Evolutionary conservation across 1,140 invertebrate species (phyloP).

Genomic region (Orussus abietinus): DNA sequence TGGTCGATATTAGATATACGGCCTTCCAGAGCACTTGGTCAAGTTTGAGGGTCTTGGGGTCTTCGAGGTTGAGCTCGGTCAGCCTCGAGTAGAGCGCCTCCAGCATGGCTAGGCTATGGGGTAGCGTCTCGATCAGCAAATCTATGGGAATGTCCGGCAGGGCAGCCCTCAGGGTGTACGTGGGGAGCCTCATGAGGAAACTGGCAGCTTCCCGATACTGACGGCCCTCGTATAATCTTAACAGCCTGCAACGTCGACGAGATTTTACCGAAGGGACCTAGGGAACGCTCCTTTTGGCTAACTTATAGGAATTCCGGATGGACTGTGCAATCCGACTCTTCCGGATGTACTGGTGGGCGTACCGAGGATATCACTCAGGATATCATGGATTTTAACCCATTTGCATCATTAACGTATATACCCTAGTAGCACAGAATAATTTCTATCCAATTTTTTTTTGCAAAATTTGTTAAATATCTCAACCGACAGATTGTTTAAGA

Average conservation of each 20-base stretch:
- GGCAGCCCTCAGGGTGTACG: conserved; percentile 68
- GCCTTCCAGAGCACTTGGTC: conserved; percentile 41
- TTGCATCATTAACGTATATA: no score
- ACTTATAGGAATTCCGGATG: no score
- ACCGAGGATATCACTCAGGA: no score
- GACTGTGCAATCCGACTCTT: no score
- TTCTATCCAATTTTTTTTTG: no score
- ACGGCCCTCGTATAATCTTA: conserved; percentile 72
- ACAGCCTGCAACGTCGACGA: conserved; percentile 51
- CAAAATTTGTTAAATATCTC: no score
- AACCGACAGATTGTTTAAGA: no score
- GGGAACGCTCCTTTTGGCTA: no score
- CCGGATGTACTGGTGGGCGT: no score
- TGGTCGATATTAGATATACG: conserved; percentile 36
- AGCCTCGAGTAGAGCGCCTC: conserved; percentile 69
- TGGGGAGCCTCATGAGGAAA: conserved; percentile 70
- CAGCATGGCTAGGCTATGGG: conserved; percentile 77
- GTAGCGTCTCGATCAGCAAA: conserved; percentile 80
- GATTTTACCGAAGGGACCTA: not conserved
- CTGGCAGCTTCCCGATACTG: conserved; percentile 77
- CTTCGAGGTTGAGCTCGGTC: conserved; percentile 33
- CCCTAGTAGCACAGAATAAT: no score
- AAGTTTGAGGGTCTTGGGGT: conserved; percentile 37
- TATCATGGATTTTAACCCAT: no score
- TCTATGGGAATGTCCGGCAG: conserved; percentile 79